Base-by-base conservation (phyloP, 2,888 invertebrate genomes). In the Chrysotoxum bicinctum region DNA sequence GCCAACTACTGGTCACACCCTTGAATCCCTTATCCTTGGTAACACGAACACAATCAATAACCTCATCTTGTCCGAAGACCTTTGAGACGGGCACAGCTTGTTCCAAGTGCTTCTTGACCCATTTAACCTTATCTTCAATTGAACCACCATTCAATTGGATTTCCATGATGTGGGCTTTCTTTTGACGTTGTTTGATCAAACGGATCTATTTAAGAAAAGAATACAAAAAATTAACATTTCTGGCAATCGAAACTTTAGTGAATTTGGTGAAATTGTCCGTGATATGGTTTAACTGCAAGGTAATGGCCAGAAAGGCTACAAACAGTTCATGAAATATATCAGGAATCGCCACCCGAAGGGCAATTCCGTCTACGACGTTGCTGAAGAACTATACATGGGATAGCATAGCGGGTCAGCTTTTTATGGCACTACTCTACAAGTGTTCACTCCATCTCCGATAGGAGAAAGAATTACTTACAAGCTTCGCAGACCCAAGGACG, bases 81-180 rank as follows among this genome's bases (percentile, higher is more conserved):
- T 96, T 95, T 89, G 94, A 95, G 80, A 99, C 94, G 52, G 97
- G 96, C 82, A 99, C 94, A 30, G 98, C 96, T 92, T 99, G 98
- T 91, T 99, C 99, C 88, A 99, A 94, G 91, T 98, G 98, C 90
- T 98, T 96, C 87, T 96, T 94, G 14, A 98, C 99, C 98, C 98
- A 99, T 90, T 98, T 96, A 43, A 99, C 97, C 93, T 99, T 99
- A 89, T 99, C 97, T 88, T 96, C 95, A 90, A 99, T 95, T 89
- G 96, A 95, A 87, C 99, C 99, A 90, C 99, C 99, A 92, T 99
- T 99, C 88, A 99, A 92, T 93, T 99, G 99, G 91, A 99, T 98
- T 93, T 99, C 99, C 98, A 99, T 99, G 88, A 99, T 97, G 91
- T 99, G 99, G 3, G 99, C 99, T 93, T 99, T 99, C 96, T 99